phyloP scores from a whole-genome alignment of 2,888 invertebrate genomes.

The Epicampocera succincta region DNA sequence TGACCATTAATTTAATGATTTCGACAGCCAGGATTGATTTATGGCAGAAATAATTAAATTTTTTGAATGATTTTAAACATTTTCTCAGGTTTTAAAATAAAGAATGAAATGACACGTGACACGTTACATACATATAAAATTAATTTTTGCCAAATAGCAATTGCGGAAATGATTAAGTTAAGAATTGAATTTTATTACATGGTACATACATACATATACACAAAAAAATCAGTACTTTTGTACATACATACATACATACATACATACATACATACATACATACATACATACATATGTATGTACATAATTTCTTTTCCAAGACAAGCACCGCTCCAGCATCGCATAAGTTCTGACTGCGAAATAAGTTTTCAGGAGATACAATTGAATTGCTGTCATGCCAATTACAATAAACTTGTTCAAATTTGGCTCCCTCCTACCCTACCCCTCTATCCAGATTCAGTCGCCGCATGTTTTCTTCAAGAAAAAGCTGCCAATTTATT shows the following conservation, averaged over 20 bases:
- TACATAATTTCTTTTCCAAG: too few species aligned
- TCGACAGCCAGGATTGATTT: conserved; percentile 42
- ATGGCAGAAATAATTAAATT: conserved; percentile 26
- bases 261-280: too few species aligned
- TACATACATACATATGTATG: too few species aligned
- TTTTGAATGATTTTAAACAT: background rate
- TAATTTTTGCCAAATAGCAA: too few species aligned
- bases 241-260: too few species aligned
- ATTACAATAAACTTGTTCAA: conserved; percentile 49
- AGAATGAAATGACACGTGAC: background rate
- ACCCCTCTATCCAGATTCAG: background rate
- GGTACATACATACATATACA: too few species aligned
- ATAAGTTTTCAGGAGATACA: conserved; percentile 14
- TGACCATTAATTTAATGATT: conserved; percentile 50
- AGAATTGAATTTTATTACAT: too few species aligned
- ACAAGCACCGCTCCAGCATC: too few species aligned
- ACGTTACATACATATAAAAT: background rate
- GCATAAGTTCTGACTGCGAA: background rate
- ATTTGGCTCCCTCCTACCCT: background rate
- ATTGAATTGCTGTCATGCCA: conserved; percentile 58
- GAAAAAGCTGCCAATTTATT: conserved; percentile 61
- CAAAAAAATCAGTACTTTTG: too few species aligned
- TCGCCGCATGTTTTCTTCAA: too few species aligned
- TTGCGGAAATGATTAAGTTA: too few species aligned
- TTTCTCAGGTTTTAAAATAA: conserved; percentile 29